A percentile compares a stretch with the other conserved stretches of the same genome.
These are phyloP conservation scores for Lepilemur ruficaudatus DNA, from an alignment of 2,797 vertebrate genomes.

Conservation along the genomic window DNA sequence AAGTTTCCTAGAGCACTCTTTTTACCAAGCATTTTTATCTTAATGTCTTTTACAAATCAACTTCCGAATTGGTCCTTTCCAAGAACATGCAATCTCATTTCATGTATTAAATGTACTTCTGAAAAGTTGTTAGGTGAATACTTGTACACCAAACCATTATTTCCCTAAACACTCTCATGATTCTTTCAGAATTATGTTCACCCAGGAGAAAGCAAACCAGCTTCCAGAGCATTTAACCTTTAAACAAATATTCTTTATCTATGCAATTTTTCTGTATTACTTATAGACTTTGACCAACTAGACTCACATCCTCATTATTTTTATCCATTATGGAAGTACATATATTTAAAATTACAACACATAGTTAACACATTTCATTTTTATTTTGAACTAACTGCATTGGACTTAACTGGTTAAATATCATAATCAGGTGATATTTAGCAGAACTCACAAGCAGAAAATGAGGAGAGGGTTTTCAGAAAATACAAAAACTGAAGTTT, in stretches of 20 bases:
- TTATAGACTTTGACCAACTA: not conserved
- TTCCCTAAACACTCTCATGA: not conserved
- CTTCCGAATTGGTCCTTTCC: conserved; percentile 9
- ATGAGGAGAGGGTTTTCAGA: not conserved
- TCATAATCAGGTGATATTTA: not conserved
- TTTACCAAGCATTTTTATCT: conserved; percentile 4
- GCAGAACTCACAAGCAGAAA: not conserved
- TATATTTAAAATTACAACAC: not conserved
- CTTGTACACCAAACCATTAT: not conserved
- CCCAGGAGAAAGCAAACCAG: conserved; percentile 6
- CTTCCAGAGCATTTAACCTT: not conserved
- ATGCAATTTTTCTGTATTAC: not conserved
- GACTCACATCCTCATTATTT: not conserved
- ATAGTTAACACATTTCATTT: not conserved
- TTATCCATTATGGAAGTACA: not conserved
- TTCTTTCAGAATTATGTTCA: conserved; percentile 12
- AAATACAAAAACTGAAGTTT: conserved; percentile 4
- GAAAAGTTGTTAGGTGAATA: not conserved
- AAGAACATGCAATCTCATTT: not conserved
- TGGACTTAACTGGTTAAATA: not conserved
- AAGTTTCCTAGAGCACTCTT: not conserved
- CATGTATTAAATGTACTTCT: not conserved
- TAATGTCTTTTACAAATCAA: not conserved
- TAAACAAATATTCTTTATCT: conserved; percentile 24
- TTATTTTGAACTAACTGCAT: conserved; percentile 24